phyloP scores from a whole-genome alignment of 2,888 invertebrate species.

The Heliconius ismenius region DNA sequence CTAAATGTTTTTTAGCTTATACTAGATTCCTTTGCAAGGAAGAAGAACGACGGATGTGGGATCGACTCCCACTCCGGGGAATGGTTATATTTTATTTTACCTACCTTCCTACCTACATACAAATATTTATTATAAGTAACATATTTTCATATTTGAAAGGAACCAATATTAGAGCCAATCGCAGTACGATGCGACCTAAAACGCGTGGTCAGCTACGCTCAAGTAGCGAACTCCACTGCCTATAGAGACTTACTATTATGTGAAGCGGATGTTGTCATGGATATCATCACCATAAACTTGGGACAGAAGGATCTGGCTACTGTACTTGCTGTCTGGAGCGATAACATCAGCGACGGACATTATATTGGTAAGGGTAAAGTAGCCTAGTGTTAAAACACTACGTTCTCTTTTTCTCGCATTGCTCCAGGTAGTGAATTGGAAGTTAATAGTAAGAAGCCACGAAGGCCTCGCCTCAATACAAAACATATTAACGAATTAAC shows the following conservation, averaged over 20 bases:
- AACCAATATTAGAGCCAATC: constrained; percentile 89
- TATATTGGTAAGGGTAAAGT: constrained; percentile 74
- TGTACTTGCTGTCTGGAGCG: constrained; percentile 86
- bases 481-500: too few species aligned
- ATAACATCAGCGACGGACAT: constrained; percentile 85
- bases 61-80: too few species aligned
- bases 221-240: constrained; percentile 48
- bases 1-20: not conserved
- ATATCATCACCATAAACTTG: constrained; percentile 85
- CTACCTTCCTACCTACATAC: not conserved
- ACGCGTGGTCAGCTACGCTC: constrained; percentile 71
- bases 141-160: constrained; percentile 59
- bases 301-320: constrained; percentile 89
- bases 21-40: too few species aligned
- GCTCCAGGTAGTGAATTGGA: too few species aligned
- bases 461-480: too few species aligned
- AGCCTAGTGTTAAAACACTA: not conserved
- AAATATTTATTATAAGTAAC: not conserved
- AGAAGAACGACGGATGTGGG: too few species aligned
- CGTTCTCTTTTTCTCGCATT: too few species aligned
- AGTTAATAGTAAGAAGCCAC: too few species aligned
- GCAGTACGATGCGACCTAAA: constrained; percentile 87
- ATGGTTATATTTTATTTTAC: too few species aligned
- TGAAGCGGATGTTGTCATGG: constrained; percentile 85
- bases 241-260: constrained; percentile 73